Base-by-base conservation (phyloP, 2,113 vertebrate genomes). In the Seriola rivoliana region DNA sequence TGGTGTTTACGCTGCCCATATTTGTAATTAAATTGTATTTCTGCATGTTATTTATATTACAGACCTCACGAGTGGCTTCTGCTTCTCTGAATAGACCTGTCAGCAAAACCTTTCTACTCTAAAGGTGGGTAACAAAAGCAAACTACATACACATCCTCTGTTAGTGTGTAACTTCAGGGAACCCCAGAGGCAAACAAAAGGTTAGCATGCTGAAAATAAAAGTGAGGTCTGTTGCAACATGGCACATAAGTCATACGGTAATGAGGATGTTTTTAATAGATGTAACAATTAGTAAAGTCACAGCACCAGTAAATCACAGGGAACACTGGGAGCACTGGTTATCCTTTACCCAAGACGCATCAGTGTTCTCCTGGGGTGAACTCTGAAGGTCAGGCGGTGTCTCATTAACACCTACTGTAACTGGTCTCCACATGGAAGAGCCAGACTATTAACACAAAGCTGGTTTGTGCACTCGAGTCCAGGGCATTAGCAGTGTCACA, bases 201-300 rank as follows among this genome's bases (percentile, higher is more conserved):
- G 90, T 92, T 87, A 91, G 75, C 65, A 44, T 70, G 68, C 81
- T 88, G 79, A 83, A 86, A 88, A 84, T 80, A 87, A 91, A 83
- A 83, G 60, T 66, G 46, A 79, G 64, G 42, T 76, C 19, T 76
- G 46, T 32, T 44, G 65, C 80, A 81, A 80, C 40, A 14, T 72
- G 65, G 68, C 80, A 86, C 88, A 89, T 92, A 85, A 89, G 76
- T 94, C 89, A 90, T 69, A 32, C 83, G 81, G 88, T 88, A 89
- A 89, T 74, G 76, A 85, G 87, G 78, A 85, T 75, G 75, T 84
- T 82, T 92, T 85, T 87, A 93, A 92, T 92, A 88, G 92, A 93
- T 92, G 86, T 85, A 93, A 94, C 92, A 94, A 94, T 94, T 91
- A 95, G 91, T 75, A 88, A 92, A 86, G 87, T 89, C 73, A 86